These are phyloP conservation scores for Muscina levida DNA, from an alignment of 2,888 invertebrate genomes.

Conservation along the genomic window DNA sequence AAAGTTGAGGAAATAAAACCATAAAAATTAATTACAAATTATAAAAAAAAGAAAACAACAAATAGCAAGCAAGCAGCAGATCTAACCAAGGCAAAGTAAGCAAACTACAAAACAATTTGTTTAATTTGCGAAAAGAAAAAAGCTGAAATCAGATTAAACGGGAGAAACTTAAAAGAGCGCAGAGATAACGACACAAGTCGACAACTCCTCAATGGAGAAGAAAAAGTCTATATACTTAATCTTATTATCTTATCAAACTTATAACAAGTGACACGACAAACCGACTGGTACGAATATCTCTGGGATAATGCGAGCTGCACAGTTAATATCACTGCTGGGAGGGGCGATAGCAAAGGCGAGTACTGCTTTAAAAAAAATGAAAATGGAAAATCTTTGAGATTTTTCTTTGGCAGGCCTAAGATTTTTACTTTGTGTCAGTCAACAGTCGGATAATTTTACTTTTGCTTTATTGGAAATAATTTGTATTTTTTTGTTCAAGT, in stretches of 20 bases:
- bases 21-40: slow-evolving; percentile 35
- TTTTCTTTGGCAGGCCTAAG: slow-evolving; percentile 7
- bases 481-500: background rate
- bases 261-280: slow-evolving; percentile 49
- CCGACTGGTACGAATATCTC: background rate
- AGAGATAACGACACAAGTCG: slow-evolving; percentile 22
- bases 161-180: slow-evolving; percentile 10
- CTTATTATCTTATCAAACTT: slow-evolving; percentile 63
- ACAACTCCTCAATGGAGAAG: background rate
- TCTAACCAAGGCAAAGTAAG: no score
- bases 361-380: background rate
- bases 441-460: slow-evolving; percentile 4
- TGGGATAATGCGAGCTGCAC: background rate
- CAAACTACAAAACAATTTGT: slow-evolving; percentile 29
- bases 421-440: background rate
- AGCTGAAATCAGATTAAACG: slow-evolving; percentile 14
- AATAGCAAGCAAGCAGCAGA: background rate
- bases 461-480: slow-evolving; percentile 20
- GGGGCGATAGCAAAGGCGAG: background rate
- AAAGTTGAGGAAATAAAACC: background rate
- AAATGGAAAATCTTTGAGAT: slow-evolving; percentile 26
- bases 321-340: background rate
- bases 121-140: slow-evolving; percentile 34
- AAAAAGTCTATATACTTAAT: slow-evolving; percentile 52
- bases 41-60: background rate